These are phyloP conservation scores for Okapia johnstoni DNA, from an alignment of 2,113 vertebrate genomes.

Conservation along the genomic window DNA sequence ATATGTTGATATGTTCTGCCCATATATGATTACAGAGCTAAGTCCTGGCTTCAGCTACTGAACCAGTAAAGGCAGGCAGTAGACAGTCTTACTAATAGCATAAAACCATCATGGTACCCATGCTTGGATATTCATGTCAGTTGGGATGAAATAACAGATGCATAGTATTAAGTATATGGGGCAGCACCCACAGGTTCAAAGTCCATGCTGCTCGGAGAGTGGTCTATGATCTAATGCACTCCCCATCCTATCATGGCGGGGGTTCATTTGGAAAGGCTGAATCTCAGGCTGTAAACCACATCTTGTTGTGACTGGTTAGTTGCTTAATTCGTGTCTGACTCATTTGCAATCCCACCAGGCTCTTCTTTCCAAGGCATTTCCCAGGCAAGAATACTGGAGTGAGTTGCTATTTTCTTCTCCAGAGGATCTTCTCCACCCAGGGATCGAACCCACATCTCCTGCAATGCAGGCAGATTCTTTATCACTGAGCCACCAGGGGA, in stretches of 20 bases:
- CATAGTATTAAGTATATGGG: accelerated
- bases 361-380: background rate
- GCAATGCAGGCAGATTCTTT: background rate
- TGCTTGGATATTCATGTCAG: no score
- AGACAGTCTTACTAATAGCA: background rate
- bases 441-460: background rate
- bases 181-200: background rate
- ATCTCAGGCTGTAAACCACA: background rate
- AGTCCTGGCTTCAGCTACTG: background rate
- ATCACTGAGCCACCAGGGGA: background rate
- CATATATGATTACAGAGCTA: background rate
- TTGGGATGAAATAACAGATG: background rate
- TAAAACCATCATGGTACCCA: background rate
- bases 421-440: background rate
- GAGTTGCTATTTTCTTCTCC: background rate
- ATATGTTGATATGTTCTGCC: background rate
- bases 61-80: background rate
- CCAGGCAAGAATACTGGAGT: background rate
- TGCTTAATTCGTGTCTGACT: accelerated
- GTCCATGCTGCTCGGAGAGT: background rate
- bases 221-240: background rate
- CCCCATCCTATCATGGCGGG: no score
- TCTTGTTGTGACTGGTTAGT: background rate
- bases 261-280: background rate
- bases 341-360: background rate